These are phyloP conservation scores for Coracopsis vasa DNA, from an alignment of 2,113 vertebrate genomes.

Conservation along the genomic window DNA sequence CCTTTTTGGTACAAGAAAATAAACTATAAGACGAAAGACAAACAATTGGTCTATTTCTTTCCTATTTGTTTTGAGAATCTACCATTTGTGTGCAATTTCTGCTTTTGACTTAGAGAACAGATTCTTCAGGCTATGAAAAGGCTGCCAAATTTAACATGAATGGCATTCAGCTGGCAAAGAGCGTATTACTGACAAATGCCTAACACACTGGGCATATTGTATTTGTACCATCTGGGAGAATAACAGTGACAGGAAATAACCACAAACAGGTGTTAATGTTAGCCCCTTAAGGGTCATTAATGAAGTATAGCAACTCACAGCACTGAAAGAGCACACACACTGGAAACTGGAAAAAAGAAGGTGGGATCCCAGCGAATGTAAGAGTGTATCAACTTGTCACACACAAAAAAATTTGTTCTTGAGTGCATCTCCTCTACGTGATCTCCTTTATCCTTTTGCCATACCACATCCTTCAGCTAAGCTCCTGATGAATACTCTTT, in stretches of 20 bases:
- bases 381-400: not conserved
- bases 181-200: not conserved
- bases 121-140: not conserved
- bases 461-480: not conserved
- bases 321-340: constrained; percentile 5
- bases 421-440: not conserved
- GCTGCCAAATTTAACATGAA: constrained; percentile 24
- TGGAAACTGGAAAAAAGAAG: not conserved
- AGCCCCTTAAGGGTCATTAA: constrained; percentile 56
- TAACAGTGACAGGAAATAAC: constrained; percentile 66
- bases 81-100: not conserved
- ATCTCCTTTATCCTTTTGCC: not conserved
- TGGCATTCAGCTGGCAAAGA: constrained; percentile 23
- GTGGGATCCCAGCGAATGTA: not conserved
- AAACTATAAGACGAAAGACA: not conserved
- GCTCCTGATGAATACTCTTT: not conserved
- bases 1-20: not conserved
- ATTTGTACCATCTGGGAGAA: constrained; percentile 59
- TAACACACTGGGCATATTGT: constrained; percentile 45
- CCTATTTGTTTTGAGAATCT: not conserved
- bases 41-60: not conserved
- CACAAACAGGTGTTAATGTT: constrained; percentile 67
- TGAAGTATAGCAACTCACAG: constrained; percentile 35
- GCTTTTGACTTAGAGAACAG: not conserved
- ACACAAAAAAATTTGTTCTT: not conserved